These are phyloP conservation scores for Fissipunctia ypsillon DNA, from an alignment of 2,888 invertebrate genomes.

Conservation along the genomic window DNA sequence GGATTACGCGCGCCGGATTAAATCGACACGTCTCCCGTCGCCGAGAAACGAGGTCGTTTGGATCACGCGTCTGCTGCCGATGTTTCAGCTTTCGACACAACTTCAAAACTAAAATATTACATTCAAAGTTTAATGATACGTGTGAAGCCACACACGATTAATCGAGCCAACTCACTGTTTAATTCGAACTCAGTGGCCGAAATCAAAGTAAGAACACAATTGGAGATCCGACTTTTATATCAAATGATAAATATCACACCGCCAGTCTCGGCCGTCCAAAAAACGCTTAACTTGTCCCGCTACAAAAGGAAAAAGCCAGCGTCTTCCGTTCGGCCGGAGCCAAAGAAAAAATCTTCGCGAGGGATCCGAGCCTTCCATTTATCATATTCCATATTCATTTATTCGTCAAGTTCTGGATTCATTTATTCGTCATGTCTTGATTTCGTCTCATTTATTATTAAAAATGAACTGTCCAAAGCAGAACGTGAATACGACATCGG, in stretches of 20 bases:
- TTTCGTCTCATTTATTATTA: constrained; percentile 91
- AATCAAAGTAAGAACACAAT: constrained; percentile 84
- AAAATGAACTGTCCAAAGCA: constrained; percentile 91
- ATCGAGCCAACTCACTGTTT: constrained; percentile 57
- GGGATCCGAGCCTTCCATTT: constrained; percentile 89
- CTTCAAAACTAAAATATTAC: constrained; percentile 55
- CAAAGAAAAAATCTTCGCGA: constrained; percentile 90
- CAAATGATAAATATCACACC: constrained; percentile 89
- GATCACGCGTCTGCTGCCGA: constrained; percentile 72
- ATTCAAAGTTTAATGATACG: constrained; percentile 57
- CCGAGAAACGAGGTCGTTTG: constrained; percentile 70
- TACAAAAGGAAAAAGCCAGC: constrained; percentile 90
- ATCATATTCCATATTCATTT: constrained; percentile 91
- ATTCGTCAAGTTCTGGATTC: constrained; percentile 91
- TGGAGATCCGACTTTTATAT: constrained; percentile 85
- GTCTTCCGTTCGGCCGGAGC: constrained; percentile 90
- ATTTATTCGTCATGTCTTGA: constrained; percentile 91
- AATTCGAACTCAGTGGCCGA: constrained; percentile 75
- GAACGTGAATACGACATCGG: constrained; percentile 85
- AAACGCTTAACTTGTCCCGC: constrained; percentile 90
- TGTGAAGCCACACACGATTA: constrained; percentile 57
- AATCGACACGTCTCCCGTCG: constrained; percentile 78
- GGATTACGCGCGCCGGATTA: constrained; percentile 87
- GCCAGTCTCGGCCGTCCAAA: constrained; percentile 86
- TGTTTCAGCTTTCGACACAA: constrained; percentile 60